Evolutionary conservation across 2,113 vertebrate species (phyloP).

Genomic region (Kobus ellipsiprymnus): DNA sequence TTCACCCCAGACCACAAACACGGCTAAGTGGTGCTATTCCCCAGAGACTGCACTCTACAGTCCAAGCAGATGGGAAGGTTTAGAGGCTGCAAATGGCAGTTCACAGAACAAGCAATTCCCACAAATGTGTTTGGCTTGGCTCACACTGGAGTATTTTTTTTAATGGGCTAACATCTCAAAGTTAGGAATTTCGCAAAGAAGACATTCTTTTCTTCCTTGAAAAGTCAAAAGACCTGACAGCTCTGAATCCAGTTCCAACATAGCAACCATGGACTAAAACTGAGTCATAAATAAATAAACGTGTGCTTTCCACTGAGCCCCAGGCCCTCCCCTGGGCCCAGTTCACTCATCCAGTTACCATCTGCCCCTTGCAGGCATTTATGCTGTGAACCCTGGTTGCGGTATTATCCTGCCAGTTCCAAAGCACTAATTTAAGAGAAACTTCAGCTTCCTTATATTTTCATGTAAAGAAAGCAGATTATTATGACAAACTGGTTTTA

Average conservation of each 20-base stretch:
- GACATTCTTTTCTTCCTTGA: neutral
- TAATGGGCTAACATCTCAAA: neutral
- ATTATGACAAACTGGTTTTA: neutral
- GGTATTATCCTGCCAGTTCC: neutral
- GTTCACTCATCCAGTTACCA: neutral
- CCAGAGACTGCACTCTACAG: neutral
- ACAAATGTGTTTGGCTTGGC: neutral
- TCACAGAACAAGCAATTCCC: neutral
- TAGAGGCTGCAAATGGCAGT: neutral
- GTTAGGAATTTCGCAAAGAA: conserved; percentile 32
- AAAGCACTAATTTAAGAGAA: neutral
- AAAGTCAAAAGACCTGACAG: conserved; percentile 13
- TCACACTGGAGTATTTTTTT: neutral
- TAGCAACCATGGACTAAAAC: neutral
- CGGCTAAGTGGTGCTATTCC: neutral
- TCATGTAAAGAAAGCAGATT: conserved; percentile 2
- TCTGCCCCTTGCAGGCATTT: neutral
- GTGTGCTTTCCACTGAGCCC: neutral
- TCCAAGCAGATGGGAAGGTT: neutral
- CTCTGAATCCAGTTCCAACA: neutral
- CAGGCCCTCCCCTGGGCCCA: neutral
- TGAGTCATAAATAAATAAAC: neutral
- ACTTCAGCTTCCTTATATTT: neutral
- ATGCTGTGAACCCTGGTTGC: neutral
- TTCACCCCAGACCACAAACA: neutral